These are phyloP conservation scores for Neogale vison DNA, from an alignment of 2,113 vertebrate species.

Conservation along the genomic window DNA sequence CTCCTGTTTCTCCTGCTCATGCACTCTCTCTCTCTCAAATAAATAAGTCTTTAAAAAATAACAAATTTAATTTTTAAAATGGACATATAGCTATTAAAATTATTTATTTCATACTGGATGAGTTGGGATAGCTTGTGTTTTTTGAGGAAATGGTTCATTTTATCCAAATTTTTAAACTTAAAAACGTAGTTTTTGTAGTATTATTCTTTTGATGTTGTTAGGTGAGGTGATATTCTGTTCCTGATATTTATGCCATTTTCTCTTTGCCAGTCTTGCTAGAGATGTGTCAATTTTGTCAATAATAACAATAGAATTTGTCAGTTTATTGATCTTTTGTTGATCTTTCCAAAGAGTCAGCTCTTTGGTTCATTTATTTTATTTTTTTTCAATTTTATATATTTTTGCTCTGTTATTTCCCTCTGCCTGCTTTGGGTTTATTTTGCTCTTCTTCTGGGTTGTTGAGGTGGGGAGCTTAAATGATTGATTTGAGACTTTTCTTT, in stretches of 20 bases:
- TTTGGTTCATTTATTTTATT: neutral
- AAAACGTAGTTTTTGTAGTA: neutral
- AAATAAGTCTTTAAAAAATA: neutral
- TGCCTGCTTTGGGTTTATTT: conserved; percentile 3
- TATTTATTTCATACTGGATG: neutral
- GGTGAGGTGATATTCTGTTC: neutral
- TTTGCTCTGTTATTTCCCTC: neutral
- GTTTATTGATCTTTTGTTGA: neutral
- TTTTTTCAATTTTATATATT: neutral
- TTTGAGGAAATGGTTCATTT: neutral
- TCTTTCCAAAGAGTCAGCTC: neutral
- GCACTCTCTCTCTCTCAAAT: neutral
- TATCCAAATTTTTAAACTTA: neutral
- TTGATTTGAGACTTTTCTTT: neutral
- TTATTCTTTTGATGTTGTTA: neutral
- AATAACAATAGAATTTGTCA: neutral
- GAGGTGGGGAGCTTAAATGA: neutral
- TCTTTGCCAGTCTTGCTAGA: neutral
- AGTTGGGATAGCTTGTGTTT: neutral
- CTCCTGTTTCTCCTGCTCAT: neutral
- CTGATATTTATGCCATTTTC: neutral
- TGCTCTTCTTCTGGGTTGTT: neutral
- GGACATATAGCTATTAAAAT: neutral
- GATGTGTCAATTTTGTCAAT: neutral
- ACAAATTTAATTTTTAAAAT: neutral